Percentiles rank a stretch among this genome's conserved stretches.
phyloP scores from a whole-genome alignment of 2,797 vertebrate species.

The Gymnoscopelus braueri region DNA sequence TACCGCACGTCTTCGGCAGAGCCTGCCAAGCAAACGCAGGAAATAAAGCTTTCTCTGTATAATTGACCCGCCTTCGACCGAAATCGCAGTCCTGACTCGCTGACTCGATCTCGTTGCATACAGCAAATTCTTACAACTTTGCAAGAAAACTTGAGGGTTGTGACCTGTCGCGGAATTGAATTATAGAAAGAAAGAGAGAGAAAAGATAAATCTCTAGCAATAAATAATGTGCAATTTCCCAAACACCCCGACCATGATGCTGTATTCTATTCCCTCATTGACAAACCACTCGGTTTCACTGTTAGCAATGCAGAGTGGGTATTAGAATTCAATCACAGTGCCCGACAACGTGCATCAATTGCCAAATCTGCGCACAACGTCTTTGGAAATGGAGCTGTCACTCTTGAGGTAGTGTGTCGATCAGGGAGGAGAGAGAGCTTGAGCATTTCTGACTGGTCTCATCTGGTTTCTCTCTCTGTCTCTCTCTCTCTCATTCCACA shows the following conservation, averaged over 20 bases:
- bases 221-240: too few relatives aligned
- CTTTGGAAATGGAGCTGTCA: constrained; percentile 67
- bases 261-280: too few relatives aligned
- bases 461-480: constrained; percentile 58
- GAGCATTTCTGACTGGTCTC: constrained; percentile 63
- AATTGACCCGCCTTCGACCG: constrained; percentile 63
- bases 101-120: too few relatives aligned
- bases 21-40: constrained; percentile 53
- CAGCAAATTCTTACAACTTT: too few relatives aligned
- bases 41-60: constrained; percentile 63
- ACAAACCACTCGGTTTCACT: not conserved
- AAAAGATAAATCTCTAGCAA: not conserved
- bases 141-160: too few relatives aligned
- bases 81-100: constrained; percentile 57
- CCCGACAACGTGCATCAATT: constrained; percentile 50
- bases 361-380: constrained; percentile 37
- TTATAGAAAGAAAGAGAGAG: not conserved
- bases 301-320: not conserved
- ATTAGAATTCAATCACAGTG: constrained; percentile 19
- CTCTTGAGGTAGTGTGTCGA: constrained; percentile 54
- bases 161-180: not conserved
- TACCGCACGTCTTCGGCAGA: not conserved
- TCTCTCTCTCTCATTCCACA: not conserved
- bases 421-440: constrained; percentile 44
- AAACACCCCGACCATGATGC: too few relatives aligned